A percentile compares a stretch with the other conserved stretches of the same genome.
Evolutionary conservation across 2,888 invertebrate genomes (phyloP).

Genomic region (Agrotis ipsilon): DNA sequence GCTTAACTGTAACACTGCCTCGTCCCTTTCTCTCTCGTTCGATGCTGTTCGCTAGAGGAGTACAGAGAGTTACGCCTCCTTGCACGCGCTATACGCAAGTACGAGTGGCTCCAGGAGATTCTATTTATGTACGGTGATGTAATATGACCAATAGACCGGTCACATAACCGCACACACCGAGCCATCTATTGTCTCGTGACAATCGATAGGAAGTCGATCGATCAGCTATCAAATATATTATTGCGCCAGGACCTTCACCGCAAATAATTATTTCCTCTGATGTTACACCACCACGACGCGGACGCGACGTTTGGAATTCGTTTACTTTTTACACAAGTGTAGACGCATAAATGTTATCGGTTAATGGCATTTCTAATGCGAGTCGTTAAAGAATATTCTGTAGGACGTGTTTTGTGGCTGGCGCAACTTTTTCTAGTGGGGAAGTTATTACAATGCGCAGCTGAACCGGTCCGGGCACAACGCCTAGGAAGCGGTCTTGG

Average conservation of each 20-base stretch:
- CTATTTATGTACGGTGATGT: conserved; percentile 89
- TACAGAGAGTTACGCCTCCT: conserved; percentile 83
- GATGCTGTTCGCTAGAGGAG: conserved; percentile 81
- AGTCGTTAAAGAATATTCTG: conserved; percentile 72
- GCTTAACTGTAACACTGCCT: conserved; percentile 90
- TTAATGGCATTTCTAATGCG: conserved; percentile 66
- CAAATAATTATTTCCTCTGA: conserved; percentile 61
- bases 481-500: conserved; percentile 76
- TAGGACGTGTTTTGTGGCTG: conserved; percentile 67
- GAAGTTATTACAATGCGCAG: conserved; percentile 79
- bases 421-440: conserved; percentile 78
- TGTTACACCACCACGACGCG: conserved; percentile 23
- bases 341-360: conserved; percentile 60
- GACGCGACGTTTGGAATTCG: conserved; percentile 51
- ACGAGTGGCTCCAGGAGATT: conserved; percentile 86
- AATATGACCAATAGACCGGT: conserved; percentile 80
- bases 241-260: conserved; percentile 55
- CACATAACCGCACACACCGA: conserved; percentile 74
- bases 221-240: conserved; percentile 62
- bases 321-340: conserved; percentile 59
- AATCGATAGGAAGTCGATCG: conserved; percentile 68
- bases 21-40: conserved; percentile 86
- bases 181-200: conserved; percentile 72
- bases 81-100: conserved; percentile 83
- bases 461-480: conserved; percentile 77